Evolutionary conservation across 2,797 vertebrate genomes (phyloP).

Genomic region (Alauda arvensis): DNA sequence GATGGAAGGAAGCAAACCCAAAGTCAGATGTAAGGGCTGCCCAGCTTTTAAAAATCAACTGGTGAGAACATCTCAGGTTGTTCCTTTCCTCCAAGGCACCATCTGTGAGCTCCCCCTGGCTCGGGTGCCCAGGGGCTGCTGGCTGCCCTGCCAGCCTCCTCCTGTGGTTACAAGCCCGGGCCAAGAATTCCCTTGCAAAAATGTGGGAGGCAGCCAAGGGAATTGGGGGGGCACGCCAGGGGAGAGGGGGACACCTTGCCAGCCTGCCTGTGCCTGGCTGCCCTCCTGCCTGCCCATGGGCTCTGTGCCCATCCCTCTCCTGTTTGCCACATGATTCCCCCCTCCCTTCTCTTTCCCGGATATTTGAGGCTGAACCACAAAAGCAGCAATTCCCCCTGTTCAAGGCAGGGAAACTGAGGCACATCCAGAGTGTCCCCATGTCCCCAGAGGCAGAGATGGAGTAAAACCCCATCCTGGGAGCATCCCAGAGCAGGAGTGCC

Average conservation of each 20-base stretch:
- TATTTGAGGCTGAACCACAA: background rate
- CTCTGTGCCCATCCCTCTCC: background rate
- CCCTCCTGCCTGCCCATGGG: background rate
- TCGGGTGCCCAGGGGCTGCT: background rate
- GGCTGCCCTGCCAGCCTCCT: background rate
- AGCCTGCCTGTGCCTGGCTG: background rate
- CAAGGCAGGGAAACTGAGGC: background rate
- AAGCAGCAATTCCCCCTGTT: background rate
- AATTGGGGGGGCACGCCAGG: background rate
- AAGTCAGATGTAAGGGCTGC: background rate
- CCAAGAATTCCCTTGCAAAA: slow-evolving; percentile 1
- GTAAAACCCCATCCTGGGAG: background rate
- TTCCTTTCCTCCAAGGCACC: background rate
- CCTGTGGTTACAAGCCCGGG: background rate
- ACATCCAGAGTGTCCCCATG: rapidly evolving
- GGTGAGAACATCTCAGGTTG: background rate
- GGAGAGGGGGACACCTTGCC: background rate
- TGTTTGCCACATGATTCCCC: rapidly evolving
- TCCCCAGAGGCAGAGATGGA: background rate
- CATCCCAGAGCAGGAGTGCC: background rate
- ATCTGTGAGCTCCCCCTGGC: background rate
- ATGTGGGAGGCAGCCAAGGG: background rate
- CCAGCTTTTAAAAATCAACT: background rate
- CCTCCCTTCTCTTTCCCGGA: rapidly evolving
- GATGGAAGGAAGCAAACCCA: background rate